These are phyloP conservation scores for Panagrolaimus sp. DNA, from an alignment of 1,140 invertebrate genomes.

Conservation along the genomic window DNA sequence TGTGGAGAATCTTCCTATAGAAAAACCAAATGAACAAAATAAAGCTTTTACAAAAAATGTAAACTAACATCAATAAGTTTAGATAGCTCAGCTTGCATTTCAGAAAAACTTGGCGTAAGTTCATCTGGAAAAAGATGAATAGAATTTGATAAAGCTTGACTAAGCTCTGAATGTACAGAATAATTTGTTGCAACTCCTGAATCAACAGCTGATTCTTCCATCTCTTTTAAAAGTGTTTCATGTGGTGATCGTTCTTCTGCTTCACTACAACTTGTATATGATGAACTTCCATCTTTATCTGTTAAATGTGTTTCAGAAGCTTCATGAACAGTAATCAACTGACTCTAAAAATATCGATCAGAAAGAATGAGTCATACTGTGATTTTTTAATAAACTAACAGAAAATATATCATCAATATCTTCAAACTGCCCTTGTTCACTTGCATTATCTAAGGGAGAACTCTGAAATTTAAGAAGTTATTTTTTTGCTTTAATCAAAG, in stretches of 20 bases:
- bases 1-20: background rate
- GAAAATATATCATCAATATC: slow-evolving; percentile 8
- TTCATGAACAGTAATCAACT: background rate
- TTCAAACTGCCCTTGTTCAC: background rate
- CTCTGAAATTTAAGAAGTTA: background rate
- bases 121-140: background rate
- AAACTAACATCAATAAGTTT: background rate
- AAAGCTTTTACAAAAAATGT: no score
- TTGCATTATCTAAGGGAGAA: background rate
- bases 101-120: background rate
- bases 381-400: background rate
- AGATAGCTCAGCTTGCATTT: background rate
- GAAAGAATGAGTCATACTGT: background rate
- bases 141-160: background rate
- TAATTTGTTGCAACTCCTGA: slow-evolving; percentile 3
- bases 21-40: no score
- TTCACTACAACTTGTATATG: background rate
- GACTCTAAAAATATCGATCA: background rate
- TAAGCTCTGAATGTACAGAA: background rate
- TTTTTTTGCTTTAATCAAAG: background rate
- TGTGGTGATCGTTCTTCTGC: background rate
- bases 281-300: background rate
- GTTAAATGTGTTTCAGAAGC: background rate
- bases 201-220: slow-evolving; percentile 1
- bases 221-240: background rate